phyloP scores from a whole-genome alignment of 1,140 invertebrate species.

The Aphelenchoides besseyi region DNA sequence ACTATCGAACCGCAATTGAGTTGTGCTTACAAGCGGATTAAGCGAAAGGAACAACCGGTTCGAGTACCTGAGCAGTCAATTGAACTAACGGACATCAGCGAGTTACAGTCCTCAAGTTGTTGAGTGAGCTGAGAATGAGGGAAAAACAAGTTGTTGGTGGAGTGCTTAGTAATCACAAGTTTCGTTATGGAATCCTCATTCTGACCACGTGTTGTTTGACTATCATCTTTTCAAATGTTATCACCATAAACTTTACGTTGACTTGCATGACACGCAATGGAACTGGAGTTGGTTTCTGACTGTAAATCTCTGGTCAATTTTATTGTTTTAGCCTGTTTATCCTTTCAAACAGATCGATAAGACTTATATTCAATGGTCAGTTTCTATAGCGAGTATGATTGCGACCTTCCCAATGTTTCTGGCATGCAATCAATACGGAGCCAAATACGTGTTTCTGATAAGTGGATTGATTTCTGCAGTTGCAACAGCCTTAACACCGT shows the following conservation, averaged over 20 bases:
- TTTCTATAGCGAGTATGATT: conserved; percentile 33
- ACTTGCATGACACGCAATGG: conserved; percentile 10
- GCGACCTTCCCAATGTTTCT: conserved; percentile 35
- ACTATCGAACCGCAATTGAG: too few species aligned
- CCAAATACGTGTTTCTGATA: conserved; percentile 23
- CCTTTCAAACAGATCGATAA: conserved; percentile 31
- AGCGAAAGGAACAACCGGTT: too few species aligned
- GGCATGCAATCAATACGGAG: conserved; percentile 25
- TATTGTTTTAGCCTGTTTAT: conserved; percentile 18
- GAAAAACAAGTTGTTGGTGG: conserved; percentile 7
- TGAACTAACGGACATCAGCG: neutral
- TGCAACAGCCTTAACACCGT: conserved; percentile 32
- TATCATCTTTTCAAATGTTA: conserved; percentile 5
- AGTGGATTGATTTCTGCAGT: conserved; percentile 20
- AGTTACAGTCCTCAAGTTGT: neutral
- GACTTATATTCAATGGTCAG: conserved; percentile 34
- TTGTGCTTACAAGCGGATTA: too few species aligned
- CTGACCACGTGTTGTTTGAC: conserved; percentile 11
- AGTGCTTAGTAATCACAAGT: neutral
- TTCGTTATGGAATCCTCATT: conserved; percentile 5
- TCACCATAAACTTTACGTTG: conserved; percentile 14
- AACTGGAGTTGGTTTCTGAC: neutral
- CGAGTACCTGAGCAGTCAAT: too few species aligned
- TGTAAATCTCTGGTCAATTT: neutral
- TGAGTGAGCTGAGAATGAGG: neutral